Evolutionary conservation across 2,113 vertebrate species (phyloP).

Genomic region (Planiliza haematocheilus): DNA sequence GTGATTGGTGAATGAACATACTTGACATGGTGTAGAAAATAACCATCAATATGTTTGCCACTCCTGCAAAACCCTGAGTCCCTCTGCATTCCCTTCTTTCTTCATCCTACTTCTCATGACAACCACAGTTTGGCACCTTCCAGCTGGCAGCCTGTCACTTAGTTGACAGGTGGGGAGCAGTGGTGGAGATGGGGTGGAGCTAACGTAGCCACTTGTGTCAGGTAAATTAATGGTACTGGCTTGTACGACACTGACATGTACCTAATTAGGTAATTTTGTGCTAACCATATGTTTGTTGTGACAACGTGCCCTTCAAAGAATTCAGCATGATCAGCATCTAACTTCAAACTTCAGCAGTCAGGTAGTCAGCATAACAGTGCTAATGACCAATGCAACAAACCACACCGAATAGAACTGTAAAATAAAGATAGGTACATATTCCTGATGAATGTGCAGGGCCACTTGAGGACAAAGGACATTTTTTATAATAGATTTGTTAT

Average conservation of each 20-base stretch:
- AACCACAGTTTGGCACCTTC: slow-evolving; percentile 48
- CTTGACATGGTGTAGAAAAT: slow-evolving; percentile 43
- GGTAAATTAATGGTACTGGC: slow-evolving; percentile 62
- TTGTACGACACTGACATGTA: slow-evolving; percentile 41
- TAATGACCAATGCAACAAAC: slow-evolving; percentile 20
- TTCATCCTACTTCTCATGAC: slow-evolving; percentile 45
- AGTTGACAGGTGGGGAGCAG: slow-evolving; percentile 43
- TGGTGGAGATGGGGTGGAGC: slow-evolving; percentile 18
- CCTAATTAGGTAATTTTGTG: slow-evolving; percentile 55
- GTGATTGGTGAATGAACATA: slow-evolving; percentile 47
- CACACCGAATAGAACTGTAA: neutral
- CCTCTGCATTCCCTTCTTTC: slow-evolving; percentile 19
- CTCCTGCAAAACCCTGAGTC: slow-evolving; percentile 41
- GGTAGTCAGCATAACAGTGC: neutral
- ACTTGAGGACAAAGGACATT: neutral
- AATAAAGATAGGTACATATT: neutral
- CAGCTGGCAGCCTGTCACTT: slow-evolving; percentile 60
- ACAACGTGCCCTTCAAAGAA: slow-evolving; percentile 35
- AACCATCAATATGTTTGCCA: slow-evolving; percentile 35
- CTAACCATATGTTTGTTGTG: slow-evolving; percentile 34
- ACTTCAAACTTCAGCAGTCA: neutral
- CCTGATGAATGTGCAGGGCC: neutral
- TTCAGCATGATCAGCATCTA: slow-evolving; percentile 39
- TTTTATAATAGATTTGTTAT: slow-evolving; percentile 17
- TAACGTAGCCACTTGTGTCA: slow-evolving; percentile 49